Conservation (phyloP, 1,140 invertebrate species). For the Procambarus virginalis region DNA sequence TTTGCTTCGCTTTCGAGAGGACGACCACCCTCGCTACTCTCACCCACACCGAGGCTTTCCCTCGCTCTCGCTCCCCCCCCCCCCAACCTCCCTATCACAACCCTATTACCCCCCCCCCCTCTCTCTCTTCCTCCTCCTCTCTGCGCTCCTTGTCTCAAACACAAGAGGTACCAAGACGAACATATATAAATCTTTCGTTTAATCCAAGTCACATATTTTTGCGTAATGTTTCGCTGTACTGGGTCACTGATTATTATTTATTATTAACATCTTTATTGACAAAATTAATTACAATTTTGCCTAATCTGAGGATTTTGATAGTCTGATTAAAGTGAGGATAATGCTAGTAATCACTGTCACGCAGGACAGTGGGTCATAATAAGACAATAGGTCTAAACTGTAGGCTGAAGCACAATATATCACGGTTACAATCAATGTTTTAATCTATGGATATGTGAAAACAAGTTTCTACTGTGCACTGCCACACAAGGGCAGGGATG, state of each 20-base stretch:
- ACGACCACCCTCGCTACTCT: constrained; percentile 2
- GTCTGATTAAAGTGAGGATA: no score
- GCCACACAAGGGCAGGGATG: no score
- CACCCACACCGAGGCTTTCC: neutral
- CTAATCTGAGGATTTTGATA: no score
- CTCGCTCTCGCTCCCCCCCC: neutral
- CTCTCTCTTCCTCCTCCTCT: neutral
- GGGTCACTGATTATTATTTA: neutral
- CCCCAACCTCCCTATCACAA: neutral
- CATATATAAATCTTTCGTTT: neutral
- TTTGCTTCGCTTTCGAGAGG: constrained; percentile 27
- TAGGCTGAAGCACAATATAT: no score
- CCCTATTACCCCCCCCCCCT: neutral
- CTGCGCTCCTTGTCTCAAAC: neutral
- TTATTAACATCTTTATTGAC: no score
- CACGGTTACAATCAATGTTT: no score
- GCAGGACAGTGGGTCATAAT: no score
- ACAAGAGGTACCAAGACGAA: neutral
- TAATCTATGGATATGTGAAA: no score
- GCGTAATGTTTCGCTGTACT: neutral
- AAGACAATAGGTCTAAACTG: no score
- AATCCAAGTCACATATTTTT: neutral
- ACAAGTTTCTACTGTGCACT: no score
- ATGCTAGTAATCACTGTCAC: no score
- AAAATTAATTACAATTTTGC: no score